Base-by-base conservation (phyloP, 2,797 vertebrate species). In the Danio kyathit region DNA sequence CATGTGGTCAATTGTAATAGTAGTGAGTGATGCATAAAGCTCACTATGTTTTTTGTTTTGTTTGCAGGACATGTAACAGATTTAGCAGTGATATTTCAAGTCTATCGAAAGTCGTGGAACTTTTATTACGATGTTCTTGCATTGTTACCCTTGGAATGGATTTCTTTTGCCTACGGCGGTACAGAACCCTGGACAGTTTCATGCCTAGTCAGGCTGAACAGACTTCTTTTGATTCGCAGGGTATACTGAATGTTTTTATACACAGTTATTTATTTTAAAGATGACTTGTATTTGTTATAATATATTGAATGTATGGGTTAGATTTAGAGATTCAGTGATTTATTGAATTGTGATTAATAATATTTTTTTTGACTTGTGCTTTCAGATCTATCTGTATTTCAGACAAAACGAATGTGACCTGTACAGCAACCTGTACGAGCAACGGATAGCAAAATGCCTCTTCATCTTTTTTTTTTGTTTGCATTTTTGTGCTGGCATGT, bases 171-270 rank as follows among this genome's bases (percentile, higher is more conserved):
- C 3, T 29, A 41, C 0, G 29, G 12, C 1, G 71, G 59, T 14
- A 9, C 51, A 64, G 7, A 19, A 44, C 46, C 46, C 43, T 84
- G 79, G 82, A 48, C 5, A 61, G 8, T 79, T 16, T 61, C 76
- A 19, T 17, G 71, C 54, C 46, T 61, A 41, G 5, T 80, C 52
- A 72, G 82, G 56, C 21, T 73, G 48, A 80, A 85, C 61, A 63
- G 78, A n/a, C 69, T 85, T 56, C 11, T 86, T 38, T 84, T 80
- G 85, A 51, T 86, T 63, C 82, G 82, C 38, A 86, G 63, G 85
- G 85, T 84, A 61, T 54, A 19, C 56, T 44, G 16, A 4, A 82
- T 63, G 49, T 64, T 52, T 79, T 41, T 11, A 43, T 38, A 5
- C 17, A 2, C 5, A n/a, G 11, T 21, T 10, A 17, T 41, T 64